Conservation (phyloP, 2,888 invertebrate genomes). For the Opisthograptis luteolata region DNA sequence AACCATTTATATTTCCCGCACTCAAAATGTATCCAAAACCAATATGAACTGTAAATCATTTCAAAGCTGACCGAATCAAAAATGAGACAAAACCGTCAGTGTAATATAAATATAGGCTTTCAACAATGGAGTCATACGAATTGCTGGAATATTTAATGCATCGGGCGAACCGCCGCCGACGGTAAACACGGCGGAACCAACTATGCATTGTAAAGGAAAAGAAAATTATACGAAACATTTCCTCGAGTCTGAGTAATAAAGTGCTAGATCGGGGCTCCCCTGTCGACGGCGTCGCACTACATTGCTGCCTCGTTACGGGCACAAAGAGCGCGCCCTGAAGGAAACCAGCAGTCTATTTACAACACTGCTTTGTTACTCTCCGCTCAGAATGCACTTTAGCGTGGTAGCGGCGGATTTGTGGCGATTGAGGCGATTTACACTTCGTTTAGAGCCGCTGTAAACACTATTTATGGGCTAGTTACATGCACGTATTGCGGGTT, state of each 20-base stretch:
- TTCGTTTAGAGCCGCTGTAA: constrained; percentile 29
- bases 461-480: constrained; percentile 30
- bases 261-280: constrained; percentile 19
- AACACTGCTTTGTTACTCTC: constrained; percentile 29
- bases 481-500: constrained; percentile 18
- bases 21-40: background rate
- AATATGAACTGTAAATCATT: background rate
- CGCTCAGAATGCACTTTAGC: constrained; percentile 29
- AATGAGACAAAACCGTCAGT: constrained; percentile 25
- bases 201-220: constrained; percentile 37
- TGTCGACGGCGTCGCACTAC: constrained; percentile 25
- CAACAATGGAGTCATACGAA: constrained; percentile 30
- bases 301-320: constrained; percentile 22
- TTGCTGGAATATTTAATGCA: constrained; percentile 30
- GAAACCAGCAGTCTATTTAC: constrained; percentile 29
- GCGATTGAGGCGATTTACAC: constrained; percentile 36
- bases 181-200: constrained; percentile 30
- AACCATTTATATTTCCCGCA: background rate
- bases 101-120: constrained; percentile 9
- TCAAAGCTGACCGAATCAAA: constrained; percentile 5
- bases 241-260: constrained; percentile 35
- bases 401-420: constrained; percentile 28
- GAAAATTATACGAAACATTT: constrained; percentile 38
- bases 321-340: constrained; percentile 25
- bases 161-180: constrained; percentile 21